Evolutionary conservation across 2,888 invertebrate genomes (phyloP).

Genomic region (Watsonalla cultraria): DNA sequence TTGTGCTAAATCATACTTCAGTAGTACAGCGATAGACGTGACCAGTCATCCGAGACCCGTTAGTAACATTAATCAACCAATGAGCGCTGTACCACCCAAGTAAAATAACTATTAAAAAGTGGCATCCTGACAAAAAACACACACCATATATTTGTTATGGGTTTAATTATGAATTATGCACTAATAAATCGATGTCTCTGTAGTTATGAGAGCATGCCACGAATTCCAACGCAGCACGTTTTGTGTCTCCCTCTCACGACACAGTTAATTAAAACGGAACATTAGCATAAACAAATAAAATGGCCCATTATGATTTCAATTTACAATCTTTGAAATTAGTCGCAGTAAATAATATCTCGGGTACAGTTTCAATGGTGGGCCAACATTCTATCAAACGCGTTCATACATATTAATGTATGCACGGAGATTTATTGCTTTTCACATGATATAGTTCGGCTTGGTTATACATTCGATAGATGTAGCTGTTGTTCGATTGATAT

Average conservation of each 20-base stretch:
- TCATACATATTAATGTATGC: constrained; percentile 5
- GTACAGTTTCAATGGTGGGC: constrained; percentile 45
- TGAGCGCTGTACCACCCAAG: constrained; percentile 29
- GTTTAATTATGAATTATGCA: constrained; percentile 64
- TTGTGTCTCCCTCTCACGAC: constrained; percentile 40
- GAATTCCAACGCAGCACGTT: constrained; percentile 37
- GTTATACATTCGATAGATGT: background rate
- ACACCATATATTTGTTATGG: constrained; percentile 49
- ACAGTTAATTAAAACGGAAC: constrained; percentile 70
- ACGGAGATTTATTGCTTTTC: background rate
- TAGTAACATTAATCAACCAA: background rate
- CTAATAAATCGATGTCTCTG: constrained; percentile 58
- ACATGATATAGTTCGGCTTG: background rate
- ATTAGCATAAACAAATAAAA: constrained; percentile 80
- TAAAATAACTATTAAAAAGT: constrained; percentile 21
- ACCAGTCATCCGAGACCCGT: background rate
- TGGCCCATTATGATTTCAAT: constrained; percentile 76
- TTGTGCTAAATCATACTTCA: too few species aligned
- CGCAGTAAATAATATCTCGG: constrained; percentile 73
- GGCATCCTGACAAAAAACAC: constrained; percentile 26
- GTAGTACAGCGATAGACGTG: too few species aligned
- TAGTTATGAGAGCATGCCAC: constrained; percentile 37
- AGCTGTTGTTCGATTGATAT: background rate
- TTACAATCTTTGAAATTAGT: constrained; percentile 76
- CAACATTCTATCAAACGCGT: background rate